Percentiles rank a stretch among this genome's conserved stretches.
Conservation (phyloP, 2,797 vertebrate genomes). For the Cottoperca gobio region DNA sequence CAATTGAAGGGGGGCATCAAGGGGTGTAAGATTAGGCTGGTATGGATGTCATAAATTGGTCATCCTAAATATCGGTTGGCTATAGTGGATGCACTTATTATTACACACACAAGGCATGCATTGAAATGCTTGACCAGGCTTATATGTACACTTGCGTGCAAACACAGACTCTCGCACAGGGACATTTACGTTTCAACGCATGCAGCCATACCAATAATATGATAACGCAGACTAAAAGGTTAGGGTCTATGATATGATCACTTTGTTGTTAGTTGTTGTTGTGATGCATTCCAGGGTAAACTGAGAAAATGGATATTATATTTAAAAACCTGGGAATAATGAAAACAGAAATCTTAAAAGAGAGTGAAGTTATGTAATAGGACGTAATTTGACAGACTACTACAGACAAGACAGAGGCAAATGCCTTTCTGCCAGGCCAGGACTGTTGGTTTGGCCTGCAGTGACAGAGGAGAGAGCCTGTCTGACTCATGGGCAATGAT, state of each 20-base stretch:
- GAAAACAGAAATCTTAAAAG: constrained; percentile 1
- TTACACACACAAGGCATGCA: constrained; percentile 45
- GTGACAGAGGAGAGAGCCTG: constrained; percentile 33
- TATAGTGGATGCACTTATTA: constrained; percentile 55
- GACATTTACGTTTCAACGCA: constrained; percentile 13
- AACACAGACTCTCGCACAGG: constrained; percentile 16
- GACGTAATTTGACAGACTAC: constrained; percentile 29
- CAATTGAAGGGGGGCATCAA: background rate
- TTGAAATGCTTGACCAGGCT: constrained; percentile 38
- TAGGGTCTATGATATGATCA: background rate
- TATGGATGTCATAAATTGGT: constrained; percentile 53
- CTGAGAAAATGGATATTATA: background rate
- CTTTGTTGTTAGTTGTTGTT: constrained; percentile 7
- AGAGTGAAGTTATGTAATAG: constrained; percentile 26
- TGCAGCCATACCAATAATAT: background rate
- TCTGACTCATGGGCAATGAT: constrained; percentile 1
- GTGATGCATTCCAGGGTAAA: background rate
- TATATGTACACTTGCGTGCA: constrained; percentile 40
- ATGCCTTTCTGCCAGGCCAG: constrained; percentile 22
- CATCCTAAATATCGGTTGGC: constrained; percentile 55
- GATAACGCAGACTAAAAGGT: constrained; percentile 3
- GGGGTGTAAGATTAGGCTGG: constrained; percentile 34
- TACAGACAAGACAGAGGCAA: constrained; percentile 10
- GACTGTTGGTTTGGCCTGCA: constrained; percentile 33
- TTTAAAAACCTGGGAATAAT: constrained; percentile 11